Evolutionary conservation across 1,140 invertebrate species (phyloP), one percentile per base, ranked within the genome.

Genomic region (Pygmarrhopalites habei): DNA sequence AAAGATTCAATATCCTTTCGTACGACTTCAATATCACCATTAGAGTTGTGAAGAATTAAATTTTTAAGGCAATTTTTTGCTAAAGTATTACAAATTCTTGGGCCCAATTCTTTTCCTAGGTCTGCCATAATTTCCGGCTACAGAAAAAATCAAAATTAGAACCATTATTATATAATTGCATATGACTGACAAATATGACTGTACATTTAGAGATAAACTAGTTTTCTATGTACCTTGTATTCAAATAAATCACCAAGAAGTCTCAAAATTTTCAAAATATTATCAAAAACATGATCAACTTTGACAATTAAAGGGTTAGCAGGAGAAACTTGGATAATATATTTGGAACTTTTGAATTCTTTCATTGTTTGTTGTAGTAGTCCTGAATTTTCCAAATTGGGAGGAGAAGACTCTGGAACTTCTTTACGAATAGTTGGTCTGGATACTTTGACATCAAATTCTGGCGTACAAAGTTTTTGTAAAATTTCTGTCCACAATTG

Each of bases 401-500:
- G 4, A 12, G 4, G 4, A 25, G 5, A 5, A 47, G 23, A n/a
- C 5, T 10, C 5, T 21, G 5, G n/a, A 47, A 25, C 44, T n/a
- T n/a, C 17, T 10, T 47, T 25, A 10, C 10, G 5, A 47, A 47
- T n/a, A n/a, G 44, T 25, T 3, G 49, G 49, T 10, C 10, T 2
- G n/a, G 21, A 26, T 7, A 59, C 41, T 35, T 62, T 47, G 1
- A 63, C 57, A 23, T n/a, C 44, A 25, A 60, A 67, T 19, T 67
- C 55, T 1, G 62, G 57, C 19, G 57, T 51, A 51, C 51, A 66
- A 35, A 61, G 53, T 47, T 65, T 67, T 3, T 58, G 58, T 0
- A 70, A 44, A 12, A 70, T 19, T 56, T 67, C 66, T 32, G 62
- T 19, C 69, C 69, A 70, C n/a, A 70, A 10, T 39, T 65, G 56